Evolutionary conservation across 2,888 invertebrate genomes (phyloP).

Genomic region (Brachypterus glaber): DNA sequence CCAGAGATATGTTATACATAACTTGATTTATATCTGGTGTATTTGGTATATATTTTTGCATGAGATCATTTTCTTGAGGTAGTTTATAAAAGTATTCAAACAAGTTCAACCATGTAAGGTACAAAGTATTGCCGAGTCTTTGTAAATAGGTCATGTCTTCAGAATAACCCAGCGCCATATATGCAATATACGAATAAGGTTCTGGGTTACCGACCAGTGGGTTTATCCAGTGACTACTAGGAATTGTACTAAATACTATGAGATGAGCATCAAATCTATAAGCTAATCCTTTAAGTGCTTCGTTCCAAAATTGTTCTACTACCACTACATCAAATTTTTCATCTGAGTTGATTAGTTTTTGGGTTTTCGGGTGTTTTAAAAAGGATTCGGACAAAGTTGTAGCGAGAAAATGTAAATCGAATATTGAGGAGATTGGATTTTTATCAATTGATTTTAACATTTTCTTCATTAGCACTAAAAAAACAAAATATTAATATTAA

Average conservation of each 20-base stretch:
- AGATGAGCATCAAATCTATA: constrained; percentile 35
- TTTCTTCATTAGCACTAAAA: too few relatives aligned
- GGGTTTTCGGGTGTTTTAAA: constrained; percentile 26
- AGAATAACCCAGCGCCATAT: constrained; percentile 37
- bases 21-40: constrained; percentile 19
- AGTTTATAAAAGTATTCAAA: constrained; percentile 17
- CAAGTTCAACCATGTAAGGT: constrained; percentile 16
- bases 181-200: constrained; percentile 44
- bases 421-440: too few relatives aligned
- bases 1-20: constrained; percentile 26
- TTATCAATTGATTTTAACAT: too few relatives aligned
- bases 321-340: constrained; percentile 39
- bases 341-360: constrained; percentile 31
- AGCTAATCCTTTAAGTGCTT: constrained; percentile 39
- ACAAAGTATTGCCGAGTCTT: constrained; percentile 45
- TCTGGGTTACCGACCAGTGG: constrained; percentile 42
- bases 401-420: too few relatives aligned
- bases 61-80: constrained; percentile 22
- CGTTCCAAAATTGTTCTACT: constrained; percentile 43
- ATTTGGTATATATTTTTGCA: constrained; percentile 23
- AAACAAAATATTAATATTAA: too few relatives aligned
- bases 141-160: constrained; percentile 45
- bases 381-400: too few relatives aligned
- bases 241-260: constrained; percentile 39
- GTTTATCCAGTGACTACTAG: constrained; percentile 41